Conservation (phyloP, 2,888 invertebrate species). For the Philhelius pedissequus region DNA sequence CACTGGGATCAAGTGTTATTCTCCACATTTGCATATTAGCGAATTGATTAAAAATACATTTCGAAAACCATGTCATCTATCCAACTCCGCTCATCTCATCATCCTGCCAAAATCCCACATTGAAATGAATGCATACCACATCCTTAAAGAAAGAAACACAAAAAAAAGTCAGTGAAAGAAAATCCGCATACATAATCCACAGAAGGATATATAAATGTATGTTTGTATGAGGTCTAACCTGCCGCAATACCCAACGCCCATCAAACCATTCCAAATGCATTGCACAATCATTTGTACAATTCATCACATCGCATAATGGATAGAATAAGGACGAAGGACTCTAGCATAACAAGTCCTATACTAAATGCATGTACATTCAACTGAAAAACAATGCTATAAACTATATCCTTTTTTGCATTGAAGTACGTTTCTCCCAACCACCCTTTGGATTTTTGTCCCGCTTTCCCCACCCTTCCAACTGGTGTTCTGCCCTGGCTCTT, state of each 20-base stretch:
- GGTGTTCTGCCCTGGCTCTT: no score
- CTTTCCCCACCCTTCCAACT: background rate
- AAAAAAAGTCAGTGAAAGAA: conserved; percentile 28
- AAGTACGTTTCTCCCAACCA: background rate
- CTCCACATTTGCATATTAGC: conserved; percentile 57
- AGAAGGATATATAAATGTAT: background rate
- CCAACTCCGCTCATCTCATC: background rate
- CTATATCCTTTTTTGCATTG: conserved; percentile 56
- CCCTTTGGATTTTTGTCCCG: background rate
- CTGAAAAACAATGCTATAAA: conserved; percentile 57
- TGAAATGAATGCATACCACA: conserved; percentile 48
- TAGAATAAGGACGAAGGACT: conserved; percentile 66
- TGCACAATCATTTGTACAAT: conserved; percentile 65
- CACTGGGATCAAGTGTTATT: conserved; percentile 39
- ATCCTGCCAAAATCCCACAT: background rate
- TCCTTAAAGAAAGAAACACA: conserved; percentile 21
- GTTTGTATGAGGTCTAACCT: background rate
- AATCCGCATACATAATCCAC: conserved; percentile 52
- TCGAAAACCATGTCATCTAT: conserved; percentile 60
- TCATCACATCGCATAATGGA: conserved; percentile 66
- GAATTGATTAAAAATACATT: conserved; percentile 59
- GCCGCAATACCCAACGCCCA: conserved; percentile 2
- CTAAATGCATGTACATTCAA: conserved; percentile 37
- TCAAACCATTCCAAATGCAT: conserved; percentile 17
- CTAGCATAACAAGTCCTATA: conserved; percentile 25